Conservation (phyloP, 53 echinoderm and acorn worm species). For the Luidia sarsii region DNA sequence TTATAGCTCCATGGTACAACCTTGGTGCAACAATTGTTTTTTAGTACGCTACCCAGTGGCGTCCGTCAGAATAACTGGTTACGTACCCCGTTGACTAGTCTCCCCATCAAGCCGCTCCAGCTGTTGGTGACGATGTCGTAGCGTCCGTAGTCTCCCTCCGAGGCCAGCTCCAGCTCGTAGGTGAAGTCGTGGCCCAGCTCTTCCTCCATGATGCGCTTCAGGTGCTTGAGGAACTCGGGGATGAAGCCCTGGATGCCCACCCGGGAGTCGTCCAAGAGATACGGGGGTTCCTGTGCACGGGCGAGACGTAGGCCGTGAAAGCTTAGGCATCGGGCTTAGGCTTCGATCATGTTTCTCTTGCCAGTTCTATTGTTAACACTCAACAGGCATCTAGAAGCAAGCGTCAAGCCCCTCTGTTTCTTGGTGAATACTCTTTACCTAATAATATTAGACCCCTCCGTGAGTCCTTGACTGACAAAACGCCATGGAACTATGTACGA, state of each 20-base stretch:
- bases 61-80: neutral
- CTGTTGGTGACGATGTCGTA: constrained; percentile 70
- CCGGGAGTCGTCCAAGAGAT: constrained; percentile 78
- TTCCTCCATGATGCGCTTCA: constrained; percentile 73
- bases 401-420: no score
- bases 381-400: no score
- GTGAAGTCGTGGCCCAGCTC: constrained; percentile 74
- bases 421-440: no score
- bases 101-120: constrained; percentile 94
- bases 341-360: no score
- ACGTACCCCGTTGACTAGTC: constrained; percentile 87
- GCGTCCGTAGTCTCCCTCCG: constrained; percentile 86
- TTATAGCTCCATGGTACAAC: neutral
- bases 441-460: no score
- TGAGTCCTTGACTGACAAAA: no score
- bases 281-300: constrained; percentile 77
- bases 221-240: constrained; percentile 66
- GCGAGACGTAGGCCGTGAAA: neutral
- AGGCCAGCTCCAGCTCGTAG: constrained; percentile 82
- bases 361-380: no score
- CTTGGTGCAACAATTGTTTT: no score
- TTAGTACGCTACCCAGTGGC: no score
- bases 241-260: constrained; percentile 85
- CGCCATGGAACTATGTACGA: no score
- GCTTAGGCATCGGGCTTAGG: no score